A percentile compares a stretch with the other conserved stretches of the same genome.
Evolutionary conservation across 2,888 invertebrate genomes (phyloP).

Genomic region (Clepsis dumicolana): DNA sequence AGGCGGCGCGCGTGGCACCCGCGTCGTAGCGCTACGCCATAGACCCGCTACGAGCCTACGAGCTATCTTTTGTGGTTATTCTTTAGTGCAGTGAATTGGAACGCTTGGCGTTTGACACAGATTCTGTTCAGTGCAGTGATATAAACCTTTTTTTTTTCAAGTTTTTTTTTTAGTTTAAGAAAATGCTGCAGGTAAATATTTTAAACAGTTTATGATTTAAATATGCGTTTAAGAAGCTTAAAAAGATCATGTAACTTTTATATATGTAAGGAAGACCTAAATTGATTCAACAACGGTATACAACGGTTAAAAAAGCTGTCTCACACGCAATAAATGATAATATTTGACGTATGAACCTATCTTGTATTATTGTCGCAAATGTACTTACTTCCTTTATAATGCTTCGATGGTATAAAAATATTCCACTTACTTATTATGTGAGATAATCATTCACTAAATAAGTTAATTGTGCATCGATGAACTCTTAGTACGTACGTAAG

Average conservation of each 20-base stretch:
- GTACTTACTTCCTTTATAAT: conserved; percentile 8
- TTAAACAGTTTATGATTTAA: background rate
- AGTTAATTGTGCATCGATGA: background rate
- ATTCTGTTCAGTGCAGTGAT: conserved; percentile 44
- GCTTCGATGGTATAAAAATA: background rate
- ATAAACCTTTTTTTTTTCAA: conserved; percentile 16
- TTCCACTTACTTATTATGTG: background rate
- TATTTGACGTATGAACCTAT: conserved; percentile 14
- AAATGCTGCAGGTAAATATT: conserved; percentile 29
- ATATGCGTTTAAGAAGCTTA: background rate
- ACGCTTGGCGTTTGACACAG: conserved; percentile 44
- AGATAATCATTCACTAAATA: background rate
- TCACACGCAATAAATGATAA: conserved; percentile 11
- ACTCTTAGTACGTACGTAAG: background rate
- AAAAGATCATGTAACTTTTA: background rate
- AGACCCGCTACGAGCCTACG: conserved; percentile 35
- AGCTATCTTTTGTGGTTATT: conserved; percentile 49
- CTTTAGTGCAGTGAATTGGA: conserved; percentile 44
- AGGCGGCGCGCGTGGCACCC: conserved; percentile 56
- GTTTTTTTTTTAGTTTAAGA: background rate
- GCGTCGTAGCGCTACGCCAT: conserved; percentile 63
- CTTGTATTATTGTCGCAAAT: conserved; percentile 2
- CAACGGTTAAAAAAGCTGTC: conserved; percentile 11
- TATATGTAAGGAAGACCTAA: background rate
- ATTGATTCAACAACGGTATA: background rate